These are phyloP conservation scores for Motacilla alba DNA, from an alignment of 2,113 vertebrate genomes.

Conservation along the genomic window DNA sequence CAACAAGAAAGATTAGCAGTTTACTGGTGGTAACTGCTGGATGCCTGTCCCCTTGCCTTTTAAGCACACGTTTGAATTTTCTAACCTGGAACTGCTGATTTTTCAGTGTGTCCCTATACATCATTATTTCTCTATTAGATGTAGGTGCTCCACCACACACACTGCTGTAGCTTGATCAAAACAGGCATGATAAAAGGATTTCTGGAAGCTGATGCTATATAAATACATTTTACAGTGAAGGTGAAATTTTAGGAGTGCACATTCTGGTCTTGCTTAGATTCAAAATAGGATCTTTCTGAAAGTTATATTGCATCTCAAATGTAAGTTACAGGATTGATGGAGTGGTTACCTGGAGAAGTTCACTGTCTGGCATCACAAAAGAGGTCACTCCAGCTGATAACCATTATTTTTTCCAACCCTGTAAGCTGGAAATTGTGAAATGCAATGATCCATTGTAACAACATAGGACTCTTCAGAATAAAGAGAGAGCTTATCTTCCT, in stretches of 20 bases:
- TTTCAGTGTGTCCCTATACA: background rate
- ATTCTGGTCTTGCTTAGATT: background rate
- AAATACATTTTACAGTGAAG: background rate
- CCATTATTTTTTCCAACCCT: background rate
- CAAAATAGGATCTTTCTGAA: background rate
- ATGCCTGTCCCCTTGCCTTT: background rate
- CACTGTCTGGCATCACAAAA: background rate
- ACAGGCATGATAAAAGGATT: background rate
- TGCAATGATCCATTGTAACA: background rate
- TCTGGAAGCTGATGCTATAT: background rate
- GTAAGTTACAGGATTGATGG: background rate
- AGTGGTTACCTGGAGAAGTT: background rate
- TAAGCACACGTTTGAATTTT: background rate
- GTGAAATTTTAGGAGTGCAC: background rate
- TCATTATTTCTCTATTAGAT: background rate
- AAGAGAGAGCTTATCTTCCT: constrained; percentile 37
- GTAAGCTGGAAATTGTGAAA: background rate
- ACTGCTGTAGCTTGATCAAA: background rate
- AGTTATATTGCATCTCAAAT: background rate
- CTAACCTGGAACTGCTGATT: background rate
- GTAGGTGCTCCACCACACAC: background rate
- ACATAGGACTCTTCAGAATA: background rate
- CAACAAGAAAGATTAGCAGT: background rate
- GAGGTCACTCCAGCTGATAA: background rate
- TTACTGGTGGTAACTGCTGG: background rate